A percentile compares a stretch with the other conserved stretches of the same genome.
phyloP scores from a whole-genome alignment of 2,797 vertebrate genomes.

The Esox lucius region DNA sequence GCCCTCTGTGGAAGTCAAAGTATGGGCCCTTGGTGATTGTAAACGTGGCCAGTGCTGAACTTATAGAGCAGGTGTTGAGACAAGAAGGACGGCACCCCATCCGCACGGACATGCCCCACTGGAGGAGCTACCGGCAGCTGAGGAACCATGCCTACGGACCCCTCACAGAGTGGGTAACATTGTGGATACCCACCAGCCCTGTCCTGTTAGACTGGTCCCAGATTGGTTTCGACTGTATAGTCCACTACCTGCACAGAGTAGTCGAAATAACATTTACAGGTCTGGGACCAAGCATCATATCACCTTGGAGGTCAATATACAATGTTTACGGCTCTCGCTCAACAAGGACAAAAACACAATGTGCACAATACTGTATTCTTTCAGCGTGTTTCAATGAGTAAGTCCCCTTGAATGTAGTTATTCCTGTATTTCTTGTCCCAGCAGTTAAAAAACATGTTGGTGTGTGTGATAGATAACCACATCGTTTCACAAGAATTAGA shows the following conservation, averaged over 20 bases:
- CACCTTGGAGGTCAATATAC: no score
- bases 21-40: constrained; percentile 74
- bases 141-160: constrained; percentile 77
- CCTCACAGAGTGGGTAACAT: constrained; percentile 73
- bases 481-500: no score
- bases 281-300: no score
- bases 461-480: background rate
- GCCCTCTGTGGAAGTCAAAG: constrained; percentile 76
- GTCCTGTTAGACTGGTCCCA: background rate
- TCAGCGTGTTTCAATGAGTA: background rate
- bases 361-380: background rate
- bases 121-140: constrained; percentile 76
- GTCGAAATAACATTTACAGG: no score
- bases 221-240: background rate
- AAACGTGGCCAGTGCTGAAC: constrained; percentile 75
- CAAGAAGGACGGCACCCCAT: constrained; percentile 76
- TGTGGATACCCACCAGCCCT: no score
- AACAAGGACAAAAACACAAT: background rate
- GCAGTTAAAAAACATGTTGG: background rate
- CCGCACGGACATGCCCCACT: constrained; percentile 71
- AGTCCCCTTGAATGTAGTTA: background rate
- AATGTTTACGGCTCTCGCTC: no score
- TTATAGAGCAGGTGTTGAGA: constrained; percentile 79
- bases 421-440: background rate
- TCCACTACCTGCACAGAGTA: no score